Evolutionary conservation across 64 coral and sea anemone genomes (phyloP).

Genomic region (Montipora foliosa): DNA sequence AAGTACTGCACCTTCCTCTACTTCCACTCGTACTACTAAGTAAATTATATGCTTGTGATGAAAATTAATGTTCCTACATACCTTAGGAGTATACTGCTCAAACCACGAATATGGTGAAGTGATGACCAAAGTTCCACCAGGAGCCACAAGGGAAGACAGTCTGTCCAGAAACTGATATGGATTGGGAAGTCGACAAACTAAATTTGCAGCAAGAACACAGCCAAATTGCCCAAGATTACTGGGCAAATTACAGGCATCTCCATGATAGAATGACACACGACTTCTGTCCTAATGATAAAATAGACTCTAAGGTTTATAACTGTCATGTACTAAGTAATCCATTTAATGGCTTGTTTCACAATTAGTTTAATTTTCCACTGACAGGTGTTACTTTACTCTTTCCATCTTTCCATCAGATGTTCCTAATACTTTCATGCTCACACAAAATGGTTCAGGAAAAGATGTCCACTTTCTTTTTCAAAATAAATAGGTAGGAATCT

Average conservation of each 20-base stretch:
- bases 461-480: too few species aligned
- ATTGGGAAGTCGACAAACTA: slow-evolving; percentile 67
- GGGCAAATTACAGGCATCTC: slow-evolving; percentile 70
- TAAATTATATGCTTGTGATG: too few species aligned
- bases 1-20: too few species aligned
- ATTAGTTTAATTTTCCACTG: too few species aligned
- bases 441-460: too few species aligned
- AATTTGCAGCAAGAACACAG: slow-evolving; percentile 66
- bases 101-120: slow-evolving; percentile 68
- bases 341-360: too few species aligned
- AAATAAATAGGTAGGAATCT: too few species aligned
- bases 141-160: slow-evolving; percentile 56
- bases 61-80: neutral
- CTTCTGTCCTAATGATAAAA: slow-evolving; percentile 50
- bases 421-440: neutral
- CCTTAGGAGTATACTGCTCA: slow-evolving; percentile 72
- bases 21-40: too few species aligned
- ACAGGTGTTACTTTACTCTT: neutral
- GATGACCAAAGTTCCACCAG: slow-evolving; percentile 61
- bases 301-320: neutral
- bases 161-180: slow-evolving; percentile 56
- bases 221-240: slow-evolving; percentile 73
- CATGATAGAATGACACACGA: slow-evolving; percentile 34
- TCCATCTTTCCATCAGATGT: neutral
- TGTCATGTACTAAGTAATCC: too few species aligned